A percentile compares a stretch with the other conserved stretches of the same genome.
These are phyloP conservation scores for Macrosteles quadrilineatus DNA, from an alignment of 1,140 invertebrate species.

Conservation along the genomic window DNA sequence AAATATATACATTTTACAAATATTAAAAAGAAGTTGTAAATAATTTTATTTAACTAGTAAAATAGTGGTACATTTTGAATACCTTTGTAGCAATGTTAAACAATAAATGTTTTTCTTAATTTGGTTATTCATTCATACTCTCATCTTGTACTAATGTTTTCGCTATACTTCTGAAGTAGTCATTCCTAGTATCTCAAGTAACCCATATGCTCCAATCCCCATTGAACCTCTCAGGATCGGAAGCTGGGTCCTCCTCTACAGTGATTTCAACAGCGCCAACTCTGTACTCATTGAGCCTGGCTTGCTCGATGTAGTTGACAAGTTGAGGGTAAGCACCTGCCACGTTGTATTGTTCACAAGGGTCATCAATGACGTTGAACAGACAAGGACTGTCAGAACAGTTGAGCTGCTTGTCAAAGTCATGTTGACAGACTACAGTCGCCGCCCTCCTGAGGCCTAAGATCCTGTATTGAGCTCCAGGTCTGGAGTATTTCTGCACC, in stretches of 20 bases:
- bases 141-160: too few relatives aligned
- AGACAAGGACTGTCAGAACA: slow-evolving; percentile 56
- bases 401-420: slow-evolving; percentile 8
- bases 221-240: background rate
- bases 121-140: too few relatives aligned
- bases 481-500: background rate
- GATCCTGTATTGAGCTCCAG: background rate
- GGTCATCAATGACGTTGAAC: slow-evolving; percentile 64
- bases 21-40: too few relatives aligned
- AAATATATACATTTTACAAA: too few relatives aligned
- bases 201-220: background rate
- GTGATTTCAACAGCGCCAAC: background rate
- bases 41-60: too few relatives aligned
- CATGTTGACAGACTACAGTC: background rate
- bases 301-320: background rate
- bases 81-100: too few relatives aligned
- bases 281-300: background rate
- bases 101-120: too few relatives aligned
- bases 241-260: background rate
- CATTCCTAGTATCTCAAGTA: too few relatives aligned
- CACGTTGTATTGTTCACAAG: slow-evolving; percentile 66
- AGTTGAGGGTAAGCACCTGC: slow-evolving; percentile 36
- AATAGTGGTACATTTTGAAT: too few relatives aligned
- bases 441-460: background rate
- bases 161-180: too few relatives aligned